Base-by-base conservation (phyloP, 2,888 invertebrate species). In the Lampropteryx suffumata region DNA sequence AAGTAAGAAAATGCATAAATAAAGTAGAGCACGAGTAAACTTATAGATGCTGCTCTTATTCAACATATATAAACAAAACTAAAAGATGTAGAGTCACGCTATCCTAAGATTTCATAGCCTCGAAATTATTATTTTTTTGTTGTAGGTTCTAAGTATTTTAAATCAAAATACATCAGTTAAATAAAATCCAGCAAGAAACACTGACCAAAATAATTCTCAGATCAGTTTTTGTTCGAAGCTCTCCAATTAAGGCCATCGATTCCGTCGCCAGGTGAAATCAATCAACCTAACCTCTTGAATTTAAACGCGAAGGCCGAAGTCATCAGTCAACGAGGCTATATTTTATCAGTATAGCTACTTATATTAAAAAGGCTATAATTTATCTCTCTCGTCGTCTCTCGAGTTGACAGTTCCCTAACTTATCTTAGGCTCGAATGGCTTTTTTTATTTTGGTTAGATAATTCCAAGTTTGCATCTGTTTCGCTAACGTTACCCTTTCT, bases 391-490 rank as follows among this genome's bases (percentile, higher is more conserved):
- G 56, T 59, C 56, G 36, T 46, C 57, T 49, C 57, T 57, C 57
- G 62, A 64, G 64, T 68, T 73, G 74, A 71, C 73, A 71, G 62
- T 71, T 65, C 54, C 62, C 65, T 53, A 65, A 70, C 67, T 72
- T 75, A 71, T 73, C 74, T 73, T 24, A 53, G 52, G 51, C 57
- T 53, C 48, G 57, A 63, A 58, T 59, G 59, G 33, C 50, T 63
- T n/a, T 61, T 62, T 63, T 63, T 63, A 57, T 57, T 56, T 52
- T 56, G 43, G 55, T 59, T 50, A 59, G 59, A 59, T 61, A 59
- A 59, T 63, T 55, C 51, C 47, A 50, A 55, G 50, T 57, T 56
- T 55, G 55, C 59, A 59, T 60, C 60, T 57, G 57, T 57, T 54
- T 47, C 51, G 50, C 45, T 55, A 36, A 47, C 48, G 39, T 48